Evolutionary conservation across 2,113 vertebrate genomes (phyloP).

Genomic region (Rafetus swinhoei): DNA sequence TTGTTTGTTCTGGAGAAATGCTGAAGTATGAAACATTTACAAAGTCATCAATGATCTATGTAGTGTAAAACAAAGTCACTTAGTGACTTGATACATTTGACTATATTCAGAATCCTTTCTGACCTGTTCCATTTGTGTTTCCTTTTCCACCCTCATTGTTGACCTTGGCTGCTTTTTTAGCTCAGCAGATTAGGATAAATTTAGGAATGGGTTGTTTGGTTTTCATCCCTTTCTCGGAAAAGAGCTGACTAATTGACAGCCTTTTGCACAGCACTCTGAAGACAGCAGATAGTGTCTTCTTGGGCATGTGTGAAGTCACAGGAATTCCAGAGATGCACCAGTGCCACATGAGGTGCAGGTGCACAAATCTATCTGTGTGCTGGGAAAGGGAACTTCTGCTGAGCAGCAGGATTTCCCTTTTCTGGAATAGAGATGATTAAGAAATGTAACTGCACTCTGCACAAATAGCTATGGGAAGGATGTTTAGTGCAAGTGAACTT

Average conservation of each 20-base stretch:
- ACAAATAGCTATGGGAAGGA: background rate
- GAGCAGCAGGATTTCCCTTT: background rate
- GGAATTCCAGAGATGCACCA: too few relatives aligned
- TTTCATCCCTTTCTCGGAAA: background rate
- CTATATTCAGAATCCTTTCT: background rate
- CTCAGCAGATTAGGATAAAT: background rate
- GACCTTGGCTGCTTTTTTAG: background rate
- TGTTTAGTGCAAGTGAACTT: background rate
- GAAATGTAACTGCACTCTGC: background rate
- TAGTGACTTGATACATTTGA: background rate
- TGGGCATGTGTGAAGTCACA: background rate
- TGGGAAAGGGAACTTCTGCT: background rate
- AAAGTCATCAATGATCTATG: background rate
- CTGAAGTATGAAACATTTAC: background rate
- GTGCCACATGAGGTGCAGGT: background rate
- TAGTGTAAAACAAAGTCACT: slow-evolving; percentile 3
- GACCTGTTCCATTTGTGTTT: background rate
- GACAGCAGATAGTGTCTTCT: background rate
- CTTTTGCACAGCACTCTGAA: background rate
- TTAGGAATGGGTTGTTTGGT: background rate
- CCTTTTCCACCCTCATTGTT: slow-evolving; percentile 7
- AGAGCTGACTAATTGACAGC: background rate
- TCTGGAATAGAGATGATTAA: background rate
- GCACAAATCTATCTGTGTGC: background rate
- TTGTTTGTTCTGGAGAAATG: slow-evolving; percentile 44